A percentile compares a stretch with the other conserved stretches of the same genome.
phyloP scores from a whole-genome alignment of 2,797 vertebrate genomes.

The Acanthornis magna region DNA sequence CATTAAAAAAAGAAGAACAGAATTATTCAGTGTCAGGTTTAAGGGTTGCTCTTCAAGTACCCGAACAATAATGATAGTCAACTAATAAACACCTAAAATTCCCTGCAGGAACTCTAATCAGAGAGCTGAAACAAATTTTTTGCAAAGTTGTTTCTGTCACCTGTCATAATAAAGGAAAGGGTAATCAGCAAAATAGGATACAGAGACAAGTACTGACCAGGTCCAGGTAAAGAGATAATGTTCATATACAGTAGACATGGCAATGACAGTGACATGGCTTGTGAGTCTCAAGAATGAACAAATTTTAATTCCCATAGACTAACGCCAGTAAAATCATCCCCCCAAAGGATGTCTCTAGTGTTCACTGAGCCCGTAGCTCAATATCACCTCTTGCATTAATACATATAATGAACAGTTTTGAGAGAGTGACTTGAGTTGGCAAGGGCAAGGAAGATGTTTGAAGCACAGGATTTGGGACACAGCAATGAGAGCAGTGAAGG shows the following conservation, averaged over 20 bases:
- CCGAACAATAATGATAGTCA: background rate
- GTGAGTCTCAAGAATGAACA: background rate
- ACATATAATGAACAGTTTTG: background rate
- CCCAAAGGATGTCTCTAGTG: background rate
- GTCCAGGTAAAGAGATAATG: background rate
- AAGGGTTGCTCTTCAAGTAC: background rate
- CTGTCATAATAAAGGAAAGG: background rate
- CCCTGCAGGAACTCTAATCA: background rate
- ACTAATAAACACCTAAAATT: background rate
- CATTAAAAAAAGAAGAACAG: background rate
- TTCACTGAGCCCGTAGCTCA: background rate
- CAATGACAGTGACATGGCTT: background rate
- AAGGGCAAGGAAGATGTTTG: background rate
- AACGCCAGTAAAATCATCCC: background rate
- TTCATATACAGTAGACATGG: background rate
- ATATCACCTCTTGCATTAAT: background rate
- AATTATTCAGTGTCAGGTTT: background rate
- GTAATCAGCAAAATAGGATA: background rate
- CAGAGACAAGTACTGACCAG: background rate
- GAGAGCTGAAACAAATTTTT: background rate
- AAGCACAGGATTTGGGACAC: background rate
- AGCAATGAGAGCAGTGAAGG: accelerated
- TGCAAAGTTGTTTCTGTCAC: background rate
- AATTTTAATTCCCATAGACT: background rate
- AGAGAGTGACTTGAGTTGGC: background rate